Conservation (phyloP, 2,113 vertebrate species). For the Solea senegalensis region DNA sequence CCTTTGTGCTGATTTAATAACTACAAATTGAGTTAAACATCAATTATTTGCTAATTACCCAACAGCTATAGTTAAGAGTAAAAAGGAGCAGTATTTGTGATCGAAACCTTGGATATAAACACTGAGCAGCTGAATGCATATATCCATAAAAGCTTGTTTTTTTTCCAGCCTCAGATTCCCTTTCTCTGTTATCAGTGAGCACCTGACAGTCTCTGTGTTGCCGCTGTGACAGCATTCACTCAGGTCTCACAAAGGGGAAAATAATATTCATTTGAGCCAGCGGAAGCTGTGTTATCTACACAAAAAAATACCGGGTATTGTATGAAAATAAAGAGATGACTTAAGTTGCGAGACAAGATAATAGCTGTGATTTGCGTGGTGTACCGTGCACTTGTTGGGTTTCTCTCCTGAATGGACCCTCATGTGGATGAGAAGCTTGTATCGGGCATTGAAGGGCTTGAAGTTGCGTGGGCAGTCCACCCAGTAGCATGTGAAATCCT, state of each 20-base stretch:
- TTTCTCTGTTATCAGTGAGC: constrained; percentile 11
- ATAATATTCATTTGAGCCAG: constrained; percentile 11
- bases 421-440: constrained; percentile 99
- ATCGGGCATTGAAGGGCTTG: constrained; percentile 96
- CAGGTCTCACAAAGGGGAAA: constrained; percentile 1
- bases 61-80: constrained; percentile 47
- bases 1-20: constrained; percentile 77
- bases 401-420: constrained; percentile 98
- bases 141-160: background rate
- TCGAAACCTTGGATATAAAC: constrained; percentile 45
- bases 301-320: background rate
- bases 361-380: constrained; percentile 56
- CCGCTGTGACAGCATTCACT: constrained; percentile 38
- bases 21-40: constrained; percentile 72
- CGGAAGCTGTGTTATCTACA: background rate
- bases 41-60: constrained; percentile 74
- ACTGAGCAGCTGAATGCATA: constrained; percentile 45
- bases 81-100: constrained; percentile 42
- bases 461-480: constrained; percentile 88
- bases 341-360: constrained; percentile 2
- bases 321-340: background rate
- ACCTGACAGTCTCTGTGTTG: constrained; percentile 8
- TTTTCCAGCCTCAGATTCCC: constrained; percentile 19
- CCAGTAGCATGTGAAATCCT: constrained; percentile 97
- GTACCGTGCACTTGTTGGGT: constrained; percentile 96